Base-by-base conservation (phyloP, 2,113 vertebrate species). In the Nerophis ophidion region DNA sequence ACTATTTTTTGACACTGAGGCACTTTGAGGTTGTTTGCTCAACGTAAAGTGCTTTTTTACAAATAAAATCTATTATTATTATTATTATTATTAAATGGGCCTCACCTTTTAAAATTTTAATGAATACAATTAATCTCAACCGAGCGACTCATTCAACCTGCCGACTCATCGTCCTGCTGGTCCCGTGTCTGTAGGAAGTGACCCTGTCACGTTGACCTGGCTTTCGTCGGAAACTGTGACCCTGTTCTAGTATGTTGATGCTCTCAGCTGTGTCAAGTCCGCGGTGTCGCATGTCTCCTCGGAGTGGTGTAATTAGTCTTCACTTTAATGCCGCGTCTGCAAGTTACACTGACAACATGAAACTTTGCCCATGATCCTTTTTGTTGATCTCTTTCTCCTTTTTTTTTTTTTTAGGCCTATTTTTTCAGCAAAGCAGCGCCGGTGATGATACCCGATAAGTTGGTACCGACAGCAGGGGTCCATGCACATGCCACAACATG, bases 341-440 rank as follows among this genome's bases (percentile, higher is more conserved):
- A 6, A 26, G 26, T 26, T 26, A 26, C 26, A 26, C 26, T 26
- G 12, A 40, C 38, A 40, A 44, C 40, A 44, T 12, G 40, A 4
- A 44, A 44, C 10, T 44, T 44, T 35, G 33, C 7, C 12, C 3
- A 35, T 9, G 15, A 15, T 6, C 8, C 35, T 42, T 11, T 56
- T 42, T 35, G 10, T 16, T 14, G 17, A n/a, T 6, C 33, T 35
- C 2, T 40, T 68, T 61, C 13, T 57, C 60, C 61, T 57, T 48
- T 55, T 59, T 19, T 45, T 68, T 44, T 5, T 57, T 53, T 56
- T 5, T 57, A 98, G 96, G 85, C 84, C 0, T 96, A 95, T 83
- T 99, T 99, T 84, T 98, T 98, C 81, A 92, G 92, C 83, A 85
- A 76, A 46, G 88, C 91, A 60, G 89, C 92, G 14, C 12, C 19